Evolutionary conservation across 1,140 invertebrate species (phyloP).

Genomic region (Drosophila nigrodunni): DNA sequence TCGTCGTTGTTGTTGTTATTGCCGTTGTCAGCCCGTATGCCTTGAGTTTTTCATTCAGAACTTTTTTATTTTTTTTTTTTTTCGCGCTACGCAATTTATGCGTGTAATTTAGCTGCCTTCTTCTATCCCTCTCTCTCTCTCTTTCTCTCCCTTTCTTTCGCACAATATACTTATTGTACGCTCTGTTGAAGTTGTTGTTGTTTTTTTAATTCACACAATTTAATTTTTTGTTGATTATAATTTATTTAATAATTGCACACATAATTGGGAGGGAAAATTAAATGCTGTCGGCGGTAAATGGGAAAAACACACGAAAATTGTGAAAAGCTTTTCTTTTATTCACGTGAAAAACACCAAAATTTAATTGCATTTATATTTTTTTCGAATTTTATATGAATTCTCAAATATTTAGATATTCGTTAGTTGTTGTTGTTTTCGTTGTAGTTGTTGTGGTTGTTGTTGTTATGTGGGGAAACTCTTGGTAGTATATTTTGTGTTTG

Average conservation of each 20-base stretch:
- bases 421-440: neutral
- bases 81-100: constrained; percentile 74
- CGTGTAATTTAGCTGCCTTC: constrained; percentile 64
- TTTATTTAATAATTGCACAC: constrained; percentile 73
- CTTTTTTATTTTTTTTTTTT: constrained; percentile 25
- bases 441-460: constrained; percentile 6
- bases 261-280: constrained; percentile 56
- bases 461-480: constrained; percentile 1
- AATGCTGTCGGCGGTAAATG: constrained; percentile 45
- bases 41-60: constrained; percentile 68
- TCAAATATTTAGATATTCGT: constrained; percentile 35
- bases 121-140: constrained; percentile 4
- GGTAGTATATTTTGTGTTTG: constrained; percentile 23
- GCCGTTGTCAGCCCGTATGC: constrained; percentile 39
- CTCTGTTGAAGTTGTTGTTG: constrained; percentile 50
- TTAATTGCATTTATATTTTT: constrained; percentile 34
- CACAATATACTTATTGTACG: constrained; percentile 13
- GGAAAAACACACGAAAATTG: constrained; percentile 49
- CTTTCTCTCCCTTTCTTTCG: neutral
- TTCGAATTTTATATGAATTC: constrained; percentile 38
- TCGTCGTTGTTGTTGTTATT: neutral
- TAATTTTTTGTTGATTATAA: constrained; percentile 46
- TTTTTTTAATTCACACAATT: constrained; percentile 71
- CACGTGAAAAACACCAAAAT: constrained; percentile 34
- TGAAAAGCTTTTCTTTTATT: constrained; percentile 33